Evolutionary conservation across 2,113 vertebrate species (phyloP).

Genomic region (Anser brachyrhynchus): DNA sequence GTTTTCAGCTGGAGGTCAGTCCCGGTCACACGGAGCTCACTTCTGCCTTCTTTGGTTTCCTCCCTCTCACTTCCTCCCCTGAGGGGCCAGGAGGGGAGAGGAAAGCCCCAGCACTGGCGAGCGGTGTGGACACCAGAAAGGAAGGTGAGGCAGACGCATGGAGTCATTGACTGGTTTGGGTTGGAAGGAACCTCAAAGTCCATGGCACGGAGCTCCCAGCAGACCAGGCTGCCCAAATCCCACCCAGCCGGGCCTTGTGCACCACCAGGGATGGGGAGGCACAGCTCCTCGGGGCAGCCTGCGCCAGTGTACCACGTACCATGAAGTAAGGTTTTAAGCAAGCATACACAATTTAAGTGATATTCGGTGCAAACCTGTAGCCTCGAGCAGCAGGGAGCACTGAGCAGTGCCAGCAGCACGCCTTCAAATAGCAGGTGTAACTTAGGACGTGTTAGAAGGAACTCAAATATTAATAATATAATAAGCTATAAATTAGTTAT

Average conservation of each 20-base stretch:
- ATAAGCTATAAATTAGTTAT: conserved; percentile 60
- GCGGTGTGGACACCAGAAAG: not conserved
- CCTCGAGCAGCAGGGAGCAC: too few relatives aligned
- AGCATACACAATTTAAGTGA: fast-evolving
- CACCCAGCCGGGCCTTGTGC: not conserved
- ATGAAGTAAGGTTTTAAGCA: not conserved
- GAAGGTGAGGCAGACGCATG: not conserved
- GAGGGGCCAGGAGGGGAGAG: not conserved
- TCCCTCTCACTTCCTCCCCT: not conserved
- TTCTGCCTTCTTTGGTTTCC: not conserved
- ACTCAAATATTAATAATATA: conserved; percentile 33
- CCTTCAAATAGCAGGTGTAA: conserved; percentile 23
- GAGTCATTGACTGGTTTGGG: not conserved
- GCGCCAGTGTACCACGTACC: fast-evolving
- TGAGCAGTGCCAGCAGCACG: not conserved
- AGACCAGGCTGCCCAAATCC: not conserved
- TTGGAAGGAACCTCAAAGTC: not conserved
- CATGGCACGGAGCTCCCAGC: not conserved
- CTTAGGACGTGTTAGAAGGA: not conserved
- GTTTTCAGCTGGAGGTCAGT: fast-evolving
- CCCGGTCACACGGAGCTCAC: not conserved
- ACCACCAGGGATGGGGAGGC: not conserved
- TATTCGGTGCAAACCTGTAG: fast-evolving
- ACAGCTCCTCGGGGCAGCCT: not conserved
- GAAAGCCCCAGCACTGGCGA: not conserved